Base-by-base conservation (phyloP, 1,140 invertebrate species). In the Ips nitidus region DNA sequence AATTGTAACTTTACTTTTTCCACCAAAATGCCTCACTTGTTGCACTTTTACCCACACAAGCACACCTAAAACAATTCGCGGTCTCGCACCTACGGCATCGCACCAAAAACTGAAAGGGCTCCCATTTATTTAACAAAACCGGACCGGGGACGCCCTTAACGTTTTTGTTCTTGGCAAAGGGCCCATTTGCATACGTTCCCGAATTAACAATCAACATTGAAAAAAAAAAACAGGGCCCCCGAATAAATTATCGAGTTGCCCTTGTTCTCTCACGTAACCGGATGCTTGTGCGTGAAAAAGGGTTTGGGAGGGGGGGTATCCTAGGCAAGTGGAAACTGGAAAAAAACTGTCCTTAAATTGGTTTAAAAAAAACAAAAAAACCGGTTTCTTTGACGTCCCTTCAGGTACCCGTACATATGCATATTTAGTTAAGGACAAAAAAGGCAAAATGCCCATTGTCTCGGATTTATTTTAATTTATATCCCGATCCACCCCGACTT, bases 91-190 rank as follows among this genome's bases (percentile, higher is more conserved):
- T 53, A 52, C n/a, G 22, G 53, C 62, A 38, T 40, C 63, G 63
- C 45, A 22, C 22, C 22, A 8, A 50, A 50, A 50, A 50, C 45
- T 50, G 45, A 50, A 8, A 50, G 22, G 22, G 22, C 45, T 50
- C 45, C 6, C 6, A 50, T 6, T 8, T 50, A 8, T 50, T 6
- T 6, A 50, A 50, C 41, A 39, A 41, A 36, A 45, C 43, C 67
- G 67, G 67, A 52, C 67, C 67, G 6, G 53, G n/a, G 6, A 61
- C 7, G n/a, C 62, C 69, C 45, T 59, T 61, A 53, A 58, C 60
- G 61, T 60, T 70, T 70, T 70, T 70, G 69, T 70, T 70, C 69
- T 70, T 70, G 37, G 38, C 45, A 70, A 70, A 70, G 69, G 61
- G 53, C 61, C 62, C 52, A 69, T 69, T 69, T 69, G 66, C 66